Conservation (phyloP, 2,888 invertebrate genomes). For the Periphyllus acericola region DNA sequence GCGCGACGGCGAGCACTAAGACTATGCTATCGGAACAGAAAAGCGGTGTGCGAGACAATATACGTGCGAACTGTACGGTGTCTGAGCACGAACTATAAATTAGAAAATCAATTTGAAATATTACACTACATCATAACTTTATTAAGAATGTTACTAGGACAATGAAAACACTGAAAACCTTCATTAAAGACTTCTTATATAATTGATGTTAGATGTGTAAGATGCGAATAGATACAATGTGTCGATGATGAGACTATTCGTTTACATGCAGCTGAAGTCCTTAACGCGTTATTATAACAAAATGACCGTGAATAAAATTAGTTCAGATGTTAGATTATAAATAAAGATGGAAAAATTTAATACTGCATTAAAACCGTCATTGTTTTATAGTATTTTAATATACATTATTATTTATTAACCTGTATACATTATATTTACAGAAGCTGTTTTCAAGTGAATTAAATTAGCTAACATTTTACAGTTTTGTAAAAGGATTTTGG, state of each 20-base stretch:
- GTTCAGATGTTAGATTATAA: background rate
- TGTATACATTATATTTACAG: background rate
- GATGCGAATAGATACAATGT: background rate
- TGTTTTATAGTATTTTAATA: background rate
- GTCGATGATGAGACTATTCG: background rate
- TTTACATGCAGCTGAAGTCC: conserved; percentile 20
- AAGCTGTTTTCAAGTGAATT: background rate
- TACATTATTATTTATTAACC: background rate
- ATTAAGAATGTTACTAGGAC: too few species aligned
- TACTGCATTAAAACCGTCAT: background rate
- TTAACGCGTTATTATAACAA: background rate
- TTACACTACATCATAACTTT: too few species aligned
- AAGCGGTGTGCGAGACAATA: too few species aligned
- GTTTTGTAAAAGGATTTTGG: too few species aligned
- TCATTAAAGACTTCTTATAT: too few species aligned
- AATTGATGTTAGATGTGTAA: background rate
- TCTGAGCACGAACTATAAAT: too few species aligned
- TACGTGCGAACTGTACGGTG: too few species aligned
- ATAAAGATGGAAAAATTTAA: background rate
- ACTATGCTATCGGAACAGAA: too few species aligned
- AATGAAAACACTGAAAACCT: too few species aligned
- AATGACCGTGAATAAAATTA: conserved; percentile 37
- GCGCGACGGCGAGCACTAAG: too few species aligned
- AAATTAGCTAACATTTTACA: background rate
- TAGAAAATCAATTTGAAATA: too few species aligned